Evolutionary conservation across 2,113 vertebrate species (phyloP), one percentile per base, ranked within the genome.

Genomic region (Ranitomeya variabilis): DNA sequence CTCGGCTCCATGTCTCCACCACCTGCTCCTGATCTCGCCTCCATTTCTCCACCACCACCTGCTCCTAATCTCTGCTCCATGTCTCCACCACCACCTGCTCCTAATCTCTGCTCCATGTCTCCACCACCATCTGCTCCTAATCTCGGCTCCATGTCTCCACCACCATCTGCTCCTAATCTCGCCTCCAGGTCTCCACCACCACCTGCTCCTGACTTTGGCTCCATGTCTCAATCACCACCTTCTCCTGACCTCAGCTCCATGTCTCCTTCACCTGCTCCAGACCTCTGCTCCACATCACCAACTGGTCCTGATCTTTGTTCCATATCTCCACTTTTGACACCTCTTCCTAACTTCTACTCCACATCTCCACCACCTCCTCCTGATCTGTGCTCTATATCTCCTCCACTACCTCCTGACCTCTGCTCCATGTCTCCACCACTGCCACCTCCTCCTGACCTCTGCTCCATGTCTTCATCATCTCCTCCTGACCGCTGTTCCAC

Each of bases 1-100:
- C 3, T 23, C 82, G 84, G 74, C n/a, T 8, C 64, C 54, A 15
- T 87, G 0, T 90, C 21, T 4, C 23, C 69, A 73, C 45, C 77
- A 82, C 74, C 76, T 11, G 1, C 80, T 15, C 54, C 90, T 73
- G 45, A 76, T 31, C 91, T 90, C 45, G 51, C 78, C 45, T 67
- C 91, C 69, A 52, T 80, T 31, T 91, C 90, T 6, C 87, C 90
- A n/a, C 91, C 91, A 2, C 90, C 90, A 37, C 89, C 85, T 19
- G 74, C 83, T 18, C 89, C 88, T 57, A 15, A 73, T 12, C 59
- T 64, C 23, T 18, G 89, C 31, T 52, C 85, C 19, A n/a, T 45
- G 6, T 55, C 69, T 55, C 26, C 67, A 4, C 23, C 71, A 52
- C 11, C 55, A n/a, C 19, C 84, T 51, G 52, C 11, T 9, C 60